Evolutionary conservation across 1,140 invertebrate genomes (phyloP).

Genomic region (Zophobas atratus): DNA sequence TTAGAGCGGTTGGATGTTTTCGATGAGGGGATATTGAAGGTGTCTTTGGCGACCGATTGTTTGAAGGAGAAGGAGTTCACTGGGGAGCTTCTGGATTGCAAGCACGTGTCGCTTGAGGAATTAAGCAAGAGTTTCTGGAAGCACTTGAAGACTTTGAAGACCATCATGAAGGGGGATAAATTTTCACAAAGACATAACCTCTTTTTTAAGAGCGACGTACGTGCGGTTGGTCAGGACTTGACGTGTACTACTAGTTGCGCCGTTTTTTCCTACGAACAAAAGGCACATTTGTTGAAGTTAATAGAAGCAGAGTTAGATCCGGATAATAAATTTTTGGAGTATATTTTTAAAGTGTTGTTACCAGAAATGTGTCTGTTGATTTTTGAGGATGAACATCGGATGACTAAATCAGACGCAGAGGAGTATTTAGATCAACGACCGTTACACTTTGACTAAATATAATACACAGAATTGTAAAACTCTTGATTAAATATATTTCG

Average conservation of each 20-base stretch:
- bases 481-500: too few relatives aligned
- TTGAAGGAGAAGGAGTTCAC: constrained; percentile 6
- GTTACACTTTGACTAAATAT: neutral
- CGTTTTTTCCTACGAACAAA: constrained; percentile 56
- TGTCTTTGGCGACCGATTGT: neutral
- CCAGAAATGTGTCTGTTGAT: constrained; percentile 60
- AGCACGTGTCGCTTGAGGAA: constrained; percentile 51
- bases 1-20: constrained; percentile 44
- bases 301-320: constrained; percentile 53
- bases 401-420: constrained; percentile 47
- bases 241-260: constrained; percentile 56
- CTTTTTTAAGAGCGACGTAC: constrained; percentile 31
- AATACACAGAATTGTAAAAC: too few relatives aligned
- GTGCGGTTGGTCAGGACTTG: constrained; percentile 41
- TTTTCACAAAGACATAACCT: constrained; percentile 52
- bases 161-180: constrained; percentile 51
- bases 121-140: constrained; percentile 47
- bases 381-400: constrained; percentile 57
- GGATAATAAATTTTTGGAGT: constrained; percentile 47
- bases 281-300: constrained; percentile 47
- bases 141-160: constrained; percentile 42
- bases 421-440: constrained; percentile 53
- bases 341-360: constrained; percentile 61
- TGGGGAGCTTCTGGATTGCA: constrained; percentile 53
- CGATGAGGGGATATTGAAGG: neutral